Percentiles rank a stretch among this genome's conserved stretches.
phyloP scores from a whole-genome alignment of 2,888 invertebrate genomes.

The Nomada fabriciana region DNA sequence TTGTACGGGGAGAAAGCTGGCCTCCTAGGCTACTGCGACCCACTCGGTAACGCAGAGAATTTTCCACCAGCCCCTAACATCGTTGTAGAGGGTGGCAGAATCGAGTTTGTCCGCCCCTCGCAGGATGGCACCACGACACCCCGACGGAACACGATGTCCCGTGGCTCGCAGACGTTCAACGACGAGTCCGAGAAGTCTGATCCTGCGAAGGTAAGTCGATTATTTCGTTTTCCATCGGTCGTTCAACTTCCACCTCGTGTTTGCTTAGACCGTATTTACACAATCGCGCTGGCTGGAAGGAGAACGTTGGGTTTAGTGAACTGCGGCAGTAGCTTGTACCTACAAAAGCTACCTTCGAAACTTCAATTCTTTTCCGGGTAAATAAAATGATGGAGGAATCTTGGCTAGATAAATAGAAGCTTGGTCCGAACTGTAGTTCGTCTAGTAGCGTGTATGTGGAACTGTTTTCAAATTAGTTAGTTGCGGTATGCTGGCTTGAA shows the following conservation, averaged over 20 bases:
- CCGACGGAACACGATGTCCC: constrained; percentile 77
- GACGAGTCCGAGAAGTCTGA: constrained; percentile 80
- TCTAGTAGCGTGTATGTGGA: not conserved
- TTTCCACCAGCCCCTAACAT: constrained; percentile 85
- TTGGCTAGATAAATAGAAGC: constrained; percentile 27
- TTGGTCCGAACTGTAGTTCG: not conserved
- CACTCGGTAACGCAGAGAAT: constrained; percentile 81
- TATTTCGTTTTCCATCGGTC: constrained; percentile 35
- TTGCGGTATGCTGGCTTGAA: not conserved
- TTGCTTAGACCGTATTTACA: constrained; percentile 31
- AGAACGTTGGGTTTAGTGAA: not conserved
- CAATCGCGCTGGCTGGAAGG: not conserved
- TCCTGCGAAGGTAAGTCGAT: constrained; percentile 79
- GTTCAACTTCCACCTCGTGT: constrained; percentile 3
- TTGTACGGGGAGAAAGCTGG: constrained; percentile 83
- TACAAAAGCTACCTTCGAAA: constrained; percentile 2
- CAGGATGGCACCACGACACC: constrained; percentile 80
- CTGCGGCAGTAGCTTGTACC: not conserved
- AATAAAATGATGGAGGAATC: constrained; percentile 24
- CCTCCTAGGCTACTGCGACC: constrained; percentile 82
- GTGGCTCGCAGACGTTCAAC: constrained; percentile 79
- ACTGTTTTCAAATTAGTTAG: not conserved
- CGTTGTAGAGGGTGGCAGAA: constrained; percentile 85
- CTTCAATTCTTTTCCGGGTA: constrained; percentile 23
- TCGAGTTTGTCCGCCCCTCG: constrained; percentile 85